Evolutionary conservation across 2,797 vertebrate genomes (phyloP).

Genomic region (Gymnoscopelus microlampas): DNA sequence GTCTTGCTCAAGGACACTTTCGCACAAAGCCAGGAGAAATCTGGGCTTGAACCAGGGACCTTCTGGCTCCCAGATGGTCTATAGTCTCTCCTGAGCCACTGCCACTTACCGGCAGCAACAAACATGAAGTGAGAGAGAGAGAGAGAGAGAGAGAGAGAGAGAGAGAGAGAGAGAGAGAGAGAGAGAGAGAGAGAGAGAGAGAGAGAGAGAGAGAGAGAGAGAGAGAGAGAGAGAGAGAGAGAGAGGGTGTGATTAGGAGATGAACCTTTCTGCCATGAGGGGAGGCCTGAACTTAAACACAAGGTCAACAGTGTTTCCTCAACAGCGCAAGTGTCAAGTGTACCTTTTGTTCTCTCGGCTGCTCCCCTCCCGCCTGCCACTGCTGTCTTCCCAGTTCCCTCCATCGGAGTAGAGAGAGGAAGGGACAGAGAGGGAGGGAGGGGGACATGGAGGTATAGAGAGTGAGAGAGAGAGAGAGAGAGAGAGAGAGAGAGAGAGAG

Average conservation of each 20-base stretch:
- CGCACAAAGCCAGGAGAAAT: no score
- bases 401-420: slow-evolving; percentile 16
- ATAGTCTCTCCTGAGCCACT: not conserved
- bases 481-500: slow-evolving; percentile 37
- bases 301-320: slow-evolving; percentile 41
- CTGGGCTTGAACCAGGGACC: no score
- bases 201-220: not conserved
- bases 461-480: slow-evolving; percentile 30
- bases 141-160: not conserved
- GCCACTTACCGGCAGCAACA: not conserved
- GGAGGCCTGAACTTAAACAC: slow-evolving; percentile 17
- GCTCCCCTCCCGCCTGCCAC: slow-evolving; percentile 31
- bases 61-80: no score
- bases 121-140: not conserved
- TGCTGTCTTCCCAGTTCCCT: slow-evolving; percentile 26
- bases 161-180: not conserved
- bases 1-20: no score
- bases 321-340: slow-evolving; percentile 45
- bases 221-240: not conserved
- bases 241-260: not conserved
- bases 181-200: not conserved
- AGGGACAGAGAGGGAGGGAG: slow-evolving; percentile 15
- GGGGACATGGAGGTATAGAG: not conserved
- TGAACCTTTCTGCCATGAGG: not conserved
- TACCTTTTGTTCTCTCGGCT: slow-evolving; percentile 37